These are phyloP conservation scores for Ambastaia sidthimunki DNA, from an alignment of 2,797 vertebrate species.

Conservation along the genomic window DNA sequence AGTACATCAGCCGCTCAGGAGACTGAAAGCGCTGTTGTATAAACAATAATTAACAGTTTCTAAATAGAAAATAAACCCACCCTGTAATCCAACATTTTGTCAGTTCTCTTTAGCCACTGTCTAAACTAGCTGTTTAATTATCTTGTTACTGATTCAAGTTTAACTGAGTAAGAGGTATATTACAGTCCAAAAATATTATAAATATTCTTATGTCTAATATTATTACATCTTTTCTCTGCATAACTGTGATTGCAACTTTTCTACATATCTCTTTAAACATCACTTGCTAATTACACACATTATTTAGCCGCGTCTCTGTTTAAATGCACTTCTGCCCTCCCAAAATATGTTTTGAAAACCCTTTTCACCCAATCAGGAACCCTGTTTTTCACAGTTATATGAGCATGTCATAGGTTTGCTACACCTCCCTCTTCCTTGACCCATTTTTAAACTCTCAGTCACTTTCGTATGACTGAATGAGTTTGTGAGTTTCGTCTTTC, in stretches of 20 bases:
- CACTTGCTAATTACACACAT: conserved; percentile 22
- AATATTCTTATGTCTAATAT: neutral
- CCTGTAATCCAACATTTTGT: neutral
- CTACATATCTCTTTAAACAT: conserved; percentile 37
- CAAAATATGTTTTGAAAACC: conserved; percentile 70
- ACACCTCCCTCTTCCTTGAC: conserved; percentile 69
- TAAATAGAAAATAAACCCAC: conserved; percentile 2
- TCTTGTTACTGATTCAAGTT: conserved; percentile 4
- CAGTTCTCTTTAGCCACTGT: neutral
- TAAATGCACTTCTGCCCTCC: conserved; percentile 62
- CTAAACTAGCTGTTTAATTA: neutral
- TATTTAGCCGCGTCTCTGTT: conserved; percentile 11
- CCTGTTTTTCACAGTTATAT: conserved; percentile 68
- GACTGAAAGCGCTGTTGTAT: conserved; percentile 61
- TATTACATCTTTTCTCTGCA: neutral
- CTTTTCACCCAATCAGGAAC: conserved; percentile 77
- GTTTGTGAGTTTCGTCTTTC: conserved; percentile 69
- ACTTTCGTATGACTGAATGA: conserved; percentile 64
- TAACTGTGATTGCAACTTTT: neutral
- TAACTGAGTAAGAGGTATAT: neutral
- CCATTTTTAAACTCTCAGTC: conserved; percentile 61
- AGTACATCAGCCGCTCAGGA: conserved; percentile 77
- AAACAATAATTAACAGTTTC: conserved; percentile 44
- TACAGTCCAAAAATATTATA: neutral
- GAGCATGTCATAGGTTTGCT: conserved; percentile 71